Percentiles rank a stretch among this genome's conserved stretches.
These are phyloP conservation scores for Germaria angustata DNA, from an alignment of 2,888 invertebrate genomes.

Conservation along the genomic window DNA sequence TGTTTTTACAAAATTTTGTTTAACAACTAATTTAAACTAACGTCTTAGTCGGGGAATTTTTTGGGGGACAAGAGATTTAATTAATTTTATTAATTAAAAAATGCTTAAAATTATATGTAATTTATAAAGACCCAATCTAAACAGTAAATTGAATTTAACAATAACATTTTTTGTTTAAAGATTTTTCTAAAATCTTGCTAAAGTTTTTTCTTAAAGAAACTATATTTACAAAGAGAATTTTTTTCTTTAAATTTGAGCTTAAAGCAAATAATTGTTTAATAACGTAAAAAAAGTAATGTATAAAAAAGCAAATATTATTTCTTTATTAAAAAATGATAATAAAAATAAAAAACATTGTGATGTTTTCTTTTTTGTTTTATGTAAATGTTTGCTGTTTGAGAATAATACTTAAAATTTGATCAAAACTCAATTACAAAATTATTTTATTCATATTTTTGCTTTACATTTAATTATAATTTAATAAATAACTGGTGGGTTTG, in stretches of 20 bases:
- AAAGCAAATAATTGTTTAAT: conserved; percentile 21
- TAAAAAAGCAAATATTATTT: conserved; percentile 26
- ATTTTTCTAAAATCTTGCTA: conserved; percentile 54
- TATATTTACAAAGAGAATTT: conserved; percentile 43
- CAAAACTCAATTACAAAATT: conserved; percentile 50
- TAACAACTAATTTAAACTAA: conserved; percentile 63
- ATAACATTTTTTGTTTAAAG: conserved; percentile 55
- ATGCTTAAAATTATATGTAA: conserved; percentile 38
- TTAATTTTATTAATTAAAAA: conserved; percentile 55
- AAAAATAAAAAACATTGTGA: conserved; percentile 40
- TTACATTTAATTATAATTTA: conserved; percentile 50
- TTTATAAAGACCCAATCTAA: conserved; percentile 38
- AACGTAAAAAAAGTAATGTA: conserved; percentile 12
- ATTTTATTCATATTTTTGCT: conserved; percentile 15
- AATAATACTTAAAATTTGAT: conserved; percentile 56
- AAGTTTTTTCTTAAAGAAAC: conserved; percentile 27
- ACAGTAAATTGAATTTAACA: conserved; percentile 53
- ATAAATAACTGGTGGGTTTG: conserved; percentile 69
- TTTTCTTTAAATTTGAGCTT: conserved; percentile 58
- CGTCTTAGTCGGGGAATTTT: conserved; percentile 40
- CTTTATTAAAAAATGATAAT: background rate
- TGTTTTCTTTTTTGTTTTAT: background rate
- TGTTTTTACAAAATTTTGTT: conserved; percentile 34
- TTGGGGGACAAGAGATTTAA: background rate
- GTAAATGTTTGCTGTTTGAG: conserved; percentile 24